Evolutionary conservation across 2,797 vertebrate species (phyloP).

Genomic region (Poecilia picta): DNA sequence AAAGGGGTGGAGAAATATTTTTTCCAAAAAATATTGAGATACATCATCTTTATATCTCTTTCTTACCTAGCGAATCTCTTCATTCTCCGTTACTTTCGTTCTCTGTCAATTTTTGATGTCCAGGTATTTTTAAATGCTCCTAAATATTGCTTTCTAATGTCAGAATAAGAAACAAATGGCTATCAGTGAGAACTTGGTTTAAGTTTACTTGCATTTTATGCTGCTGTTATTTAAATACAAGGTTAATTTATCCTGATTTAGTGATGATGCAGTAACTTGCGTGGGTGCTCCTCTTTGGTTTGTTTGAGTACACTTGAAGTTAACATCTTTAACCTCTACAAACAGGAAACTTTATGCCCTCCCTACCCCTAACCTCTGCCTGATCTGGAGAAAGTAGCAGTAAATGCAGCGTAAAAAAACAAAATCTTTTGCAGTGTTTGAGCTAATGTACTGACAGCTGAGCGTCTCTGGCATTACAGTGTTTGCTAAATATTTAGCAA

Average conservation of each 20-base stretch:
- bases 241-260: conserved; percentile 26
- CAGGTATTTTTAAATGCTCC: conserved; percentile 22
- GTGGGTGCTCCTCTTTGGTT: conserved; percentile 30
- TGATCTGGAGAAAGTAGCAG: conserved; percentile 41
- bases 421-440: conserved; percentile 16
- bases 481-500: background rate
- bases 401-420: conserved; percentile 8
- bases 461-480: conserved; percentile 32
- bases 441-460: conserved; percentile 20
- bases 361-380: conserved; percentile 39
- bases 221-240: conserved; percentile 24
- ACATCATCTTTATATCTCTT: conserved; percentile 28
- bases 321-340: conserved; percentile 12
- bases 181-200: conserved; percentile 21
- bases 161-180: conserved; percentile 32
- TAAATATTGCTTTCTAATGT: conserved; percentile 35
- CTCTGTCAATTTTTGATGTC: conserved; percentile 8
- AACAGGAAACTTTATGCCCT: conserved; percentile 8
- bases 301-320: conserved; percentile 56
- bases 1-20: conserved; percentile 23
- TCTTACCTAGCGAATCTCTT: conserved; percentile 26
- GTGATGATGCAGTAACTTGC: conserved; percentile 34
- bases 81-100: background rate
- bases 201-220: conserved; percentile 33
- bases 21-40: conserved; percentile 26